Evolutionary conservation across 2,888 invertebrate genomes (phyloP).

Genomic region (Eretmocerus hayati): DNA sequence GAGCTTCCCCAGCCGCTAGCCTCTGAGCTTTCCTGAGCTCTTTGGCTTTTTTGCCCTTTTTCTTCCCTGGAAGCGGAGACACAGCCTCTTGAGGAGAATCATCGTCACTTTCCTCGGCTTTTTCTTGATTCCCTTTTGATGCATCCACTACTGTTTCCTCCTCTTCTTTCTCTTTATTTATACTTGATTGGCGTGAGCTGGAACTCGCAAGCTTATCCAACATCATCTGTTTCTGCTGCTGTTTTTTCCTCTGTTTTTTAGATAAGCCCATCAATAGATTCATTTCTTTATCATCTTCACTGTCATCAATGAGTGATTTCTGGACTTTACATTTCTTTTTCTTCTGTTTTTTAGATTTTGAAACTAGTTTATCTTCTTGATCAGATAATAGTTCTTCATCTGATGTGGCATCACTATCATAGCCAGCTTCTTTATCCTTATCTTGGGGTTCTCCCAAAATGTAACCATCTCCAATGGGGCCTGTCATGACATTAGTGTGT

Average conservation of each 20-base stretch:
- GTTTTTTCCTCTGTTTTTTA: slow-evolving; percentile 46
- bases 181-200: slow-evolving; percentile 13
- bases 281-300: slow-evolving; percentile 33
- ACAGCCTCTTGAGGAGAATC: slow-evolving; percentile 30
- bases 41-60: slow-evolving; percentile 36
- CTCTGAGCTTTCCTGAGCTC: slow-evolving; percentile 34
- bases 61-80: slow-evolving; percentile 26
- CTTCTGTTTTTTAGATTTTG: slow-evolving; percentile 32
- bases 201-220: slow-evolving; percentile 26
- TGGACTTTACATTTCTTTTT: slow-evolving; percentile 32
- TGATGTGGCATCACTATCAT: slow-evolving; percentile 30
- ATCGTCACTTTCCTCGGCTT: slow-evolving; percentile 29
- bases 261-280: slow-evolving; percentile 41
- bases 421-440: slow-evolving; percentile 26
- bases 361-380: slow-evolving; percentile 28
- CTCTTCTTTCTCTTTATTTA: slow-evolving; percentile 19
- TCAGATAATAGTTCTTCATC: slow-evolving; percentile 41
- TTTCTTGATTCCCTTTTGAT: slow-evolving; percentile 26
- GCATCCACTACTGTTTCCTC: slow-evolving; percentile 23
- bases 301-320: slow-evolving; percentile 28
- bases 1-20: slow-evolving; percentile 24
- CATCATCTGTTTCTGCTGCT: slow-evolving; percentile 27
- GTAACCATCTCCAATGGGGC: slow-evolving; percentile 21
- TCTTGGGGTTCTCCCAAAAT: slow-evolving; percentile 11
- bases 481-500: slow-evolving; percentile 6